Base-by-base conservation (phyloP, 2,888 invertebrate genomes). In the Patella depressa region DNA sequence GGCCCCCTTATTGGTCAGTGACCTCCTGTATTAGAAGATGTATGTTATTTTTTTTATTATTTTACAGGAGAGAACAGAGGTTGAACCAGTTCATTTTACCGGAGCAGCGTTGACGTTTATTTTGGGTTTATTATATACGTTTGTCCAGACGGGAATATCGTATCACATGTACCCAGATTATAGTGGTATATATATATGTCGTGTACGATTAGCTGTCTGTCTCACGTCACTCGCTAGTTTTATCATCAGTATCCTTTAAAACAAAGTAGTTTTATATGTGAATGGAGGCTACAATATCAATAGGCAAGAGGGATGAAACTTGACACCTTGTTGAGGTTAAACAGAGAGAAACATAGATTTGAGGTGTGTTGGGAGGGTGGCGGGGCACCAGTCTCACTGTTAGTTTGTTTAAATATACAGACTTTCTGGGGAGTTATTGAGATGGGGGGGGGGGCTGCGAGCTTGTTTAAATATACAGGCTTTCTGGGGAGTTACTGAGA, bases 91-190 rank as follows among this genome's bases (percentile, higher is more conserved):
- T 3, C 96, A 96, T 87, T 91, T 95, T 71, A 91, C 94, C 71
- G 96, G 96, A 12, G 96, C 96, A 9, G 91, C 93, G 72, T 89
- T 94, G 82, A 94, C 95, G 80, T 97, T 97, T 92, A 95, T 95
- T 77, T 93, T 94, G 85, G 96, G 96, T 45, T 94, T 95, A 24
- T 90, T 95, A 74, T 97, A 96, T 91, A 94, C 95, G 89, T 95
- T 95, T 94, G 93, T 95, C 86, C 96, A 97, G 93, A 95, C 92
- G 7, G 84, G 86, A 34, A 84, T 92, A 59, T 90, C 91, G 11
- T 92, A 94, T 85, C 92, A 93, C 86, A 92, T 95, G 85, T 93
- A 93, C 84, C 95, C 95, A 54, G 80, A 80, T 69, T 90, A 85
- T 81, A 88, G 88, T 74, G 88, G 88, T 14, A 71, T 82, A 2